Evolutionary conservation across 2,888 invertebrate genomes (phyloP).

Genomic region (Elysia crispata): DNA sequence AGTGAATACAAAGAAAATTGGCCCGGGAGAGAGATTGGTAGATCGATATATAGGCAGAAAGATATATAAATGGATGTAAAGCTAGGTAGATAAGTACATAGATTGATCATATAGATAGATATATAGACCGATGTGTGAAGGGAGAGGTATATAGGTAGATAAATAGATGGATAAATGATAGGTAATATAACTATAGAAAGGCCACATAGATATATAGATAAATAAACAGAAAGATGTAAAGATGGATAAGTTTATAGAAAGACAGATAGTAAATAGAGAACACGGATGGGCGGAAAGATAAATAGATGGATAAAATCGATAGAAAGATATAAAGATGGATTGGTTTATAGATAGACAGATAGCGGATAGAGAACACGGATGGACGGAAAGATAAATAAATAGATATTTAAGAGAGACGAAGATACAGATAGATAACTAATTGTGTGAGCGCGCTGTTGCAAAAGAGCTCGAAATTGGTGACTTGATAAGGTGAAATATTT

Average conservation of each 20-base stretch:
- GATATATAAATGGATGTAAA: too few species aligned
- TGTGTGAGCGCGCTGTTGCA: too few species aligned
- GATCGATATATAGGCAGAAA: not conserved
- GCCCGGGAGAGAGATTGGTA: not conserved
- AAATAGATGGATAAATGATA: not conserved
- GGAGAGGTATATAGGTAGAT: not conserved
- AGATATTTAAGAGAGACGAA: too few species aligned
- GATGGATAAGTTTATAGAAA: not conserved
- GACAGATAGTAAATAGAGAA: too few species aligned
- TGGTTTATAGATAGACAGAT: not conserved
- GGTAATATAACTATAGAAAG: too few species aligned
- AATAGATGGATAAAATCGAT: not conserved
- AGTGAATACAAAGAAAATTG: too few species aligned
- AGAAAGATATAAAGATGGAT: not conserved
- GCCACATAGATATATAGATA: too few species aligned
- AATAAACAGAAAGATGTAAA: not conserved
- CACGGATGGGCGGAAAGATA: not conserved
- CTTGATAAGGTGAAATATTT: too few species aligned
- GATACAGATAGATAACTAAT: too few species aligned
- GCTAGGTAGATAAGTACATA: not conserved
- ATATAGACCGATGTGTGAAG: too few species aligned
- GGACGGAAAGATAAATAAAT: conserved; percentile 2
- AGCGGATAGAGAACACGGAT: too few species aligned
- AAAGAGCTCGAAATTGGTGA: too few species aligned
- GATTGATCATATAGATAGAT: not conserved